A percentile compares a stretch with the other conserved stretches of the same genome.
Evolutionary conservation across 1,140 invertebrate genomes (phyloP).

Genomic region (Phocides pigmalion): DNA sequence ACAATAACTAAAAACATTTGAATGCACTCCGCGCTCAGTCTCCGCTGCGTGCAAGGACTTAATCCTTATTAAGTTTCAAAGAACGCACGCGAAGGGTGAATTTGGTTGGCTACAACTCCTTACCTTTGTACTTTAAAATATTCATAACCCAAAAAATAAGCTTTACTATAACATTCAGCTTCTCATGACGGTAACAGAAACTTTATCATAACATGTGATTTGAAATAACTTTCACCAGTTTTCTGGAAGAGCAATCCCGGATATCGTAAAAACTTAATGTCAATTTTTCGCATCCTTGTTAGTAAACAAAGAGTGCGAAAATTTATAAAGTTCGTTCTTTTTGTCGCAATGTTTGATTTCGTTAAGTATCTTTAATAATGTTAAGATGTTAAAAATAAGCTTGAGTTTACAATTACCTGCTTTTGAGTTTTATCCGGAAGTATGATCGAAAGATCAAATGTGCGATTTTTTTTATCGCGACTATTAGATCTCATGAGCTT

Average conservation of each 20-base stretch:
- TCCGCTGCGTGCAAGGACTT: constrained; percentile 34
- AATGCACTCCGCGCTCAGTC: constrained; percentile 46
- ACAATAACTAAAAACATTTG: constrained; percentile 53
- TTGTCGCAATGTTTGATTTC: too few relatives aligned
- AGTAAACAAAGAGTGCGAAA: background rate
- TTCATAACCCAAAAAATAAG: too few relatives aligned
- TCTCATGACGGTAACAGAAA: too few relatives aligned
- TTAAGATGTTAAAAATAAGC: too few relatives aligned
- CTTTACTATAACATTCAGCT: too few relatives aligned
- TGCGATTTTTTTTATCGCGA: constrained; percentile 70
- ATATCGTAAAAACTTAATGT: too few relatives aligned
- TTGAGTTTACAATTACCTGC: constrained; percentile 66
- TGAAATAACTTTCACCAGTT: too few relatives aligned
- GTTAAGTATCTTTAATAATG: too few relatives aligned
- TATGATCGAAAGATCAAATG: constrained; percentile 83
- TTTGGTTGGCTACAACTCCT: background rate
- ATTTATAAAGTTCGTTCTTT: too few relatives aligned
- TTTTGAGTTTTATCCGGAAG: constrained; percentile 84
- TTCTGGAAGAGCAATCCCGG: too few relatives aligned
- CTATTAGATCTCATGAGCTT: constrained; percentile 65
- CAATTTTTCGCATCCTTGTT: background rate
- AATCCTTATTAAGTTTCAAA: constrained; percentile 33
- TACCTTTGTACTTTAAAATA: too few relatives aligned
- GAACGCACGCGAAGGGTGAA: constrained; percentile 15
- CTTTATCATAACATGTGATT: too few relatives aligned